Conservation (phyloP, 1,140 invertebrate genomes). For the Macrosteles quadrilineatus region DNA sequence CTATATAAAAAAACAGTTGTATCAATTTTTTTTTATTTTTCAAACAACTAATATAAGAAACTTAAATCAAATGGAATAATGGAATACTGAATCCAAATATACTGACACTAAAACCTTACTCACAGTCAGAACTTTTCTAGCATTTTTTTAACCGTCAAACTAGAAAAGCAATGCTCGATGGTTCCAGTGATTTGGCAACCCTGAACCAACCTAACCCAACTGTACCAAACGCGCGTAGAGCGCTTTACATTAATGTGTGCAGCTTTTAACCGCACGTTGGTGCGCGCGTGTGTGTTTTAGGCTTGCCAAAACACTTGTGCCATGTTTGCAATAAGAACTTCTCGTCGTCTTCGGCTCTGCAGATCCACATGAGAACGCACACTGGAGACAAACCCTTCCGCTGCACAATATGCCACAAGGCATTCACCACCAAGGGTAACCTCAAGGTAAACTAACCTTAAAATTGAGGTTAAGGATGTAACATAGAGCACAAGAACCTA, state of each 20-base stretch:
- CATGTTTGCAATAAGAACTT: slow-evolving; percentile 97
- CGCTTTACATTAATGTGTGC: neutral
- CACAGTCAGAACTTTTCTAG: too few species aligned
- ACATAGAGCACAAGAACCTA: too few species aligned
- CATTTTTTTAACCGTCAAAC: too few species aligned
- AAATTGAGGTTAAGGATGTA: too few species aligned
- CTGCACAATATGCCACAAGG: slow-evolving; percentile 92
- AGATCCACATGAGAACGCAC: slow-evolving; percentile 98
- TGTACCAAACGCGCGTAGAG: neutral
- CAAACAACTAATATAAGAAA: too few species aligned
- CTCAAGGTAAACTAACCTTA: slow-evolving; percentile 78
- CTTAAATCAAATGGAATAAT: too few species aligned
- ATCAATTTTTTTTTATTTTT: too few species aligned
- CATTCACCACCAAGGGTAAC: slow-evolving; percentile 98
- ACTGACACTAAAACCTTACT: too few species aligned
- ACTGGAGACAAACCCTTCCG: slow-evolving; percentile 97
- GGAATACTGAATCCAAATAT: too few species aligned
- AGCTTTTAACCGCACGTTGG: slow-evolving; percentile 32
- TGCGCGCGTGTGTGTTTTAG: slow-evolving; percentile 55
- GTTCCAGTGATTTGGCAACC: slow-evolving; percentile 34
- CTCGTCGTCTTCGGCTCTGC: slow-evolving; percentile 91
- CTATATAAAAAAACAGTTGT: too few species aligned
- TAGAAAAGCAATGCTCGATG: neutral
- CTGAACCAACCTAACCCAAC: slow-evolving; percentile 24
- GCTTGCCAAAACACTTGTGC: slow-evolving; percentile 87